These are phyloP conservation scores for Platalea minor DNA, from an alignment of 2,797 vertebrate species.

Conservation along the genomic window DNA sequence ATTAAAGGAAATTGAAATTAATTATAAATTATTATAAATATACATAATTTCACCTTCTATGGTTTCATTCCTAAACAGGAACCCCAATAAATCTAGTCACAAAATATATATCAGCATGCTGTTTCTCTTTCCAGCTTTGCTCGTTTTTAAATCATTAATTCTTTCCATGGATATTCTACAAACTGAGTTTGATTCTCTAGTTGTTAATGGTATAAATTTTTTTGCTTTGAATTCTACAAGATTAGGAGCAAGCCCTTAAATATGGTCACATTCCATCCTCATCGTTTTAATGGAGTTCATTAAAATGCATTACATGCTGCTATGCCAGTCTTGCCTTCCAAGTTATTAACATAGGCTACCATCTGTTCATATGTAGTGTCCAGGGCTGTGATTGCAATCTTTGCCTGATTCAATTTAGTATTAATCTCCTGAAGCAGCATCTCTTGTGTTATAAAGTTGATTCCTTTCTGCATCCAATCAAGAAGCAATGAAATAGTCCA, in stretches of 20 bases:
- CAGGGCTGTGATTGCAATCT: conserved; percentile 6
- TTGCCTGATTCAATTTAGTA: background rate
- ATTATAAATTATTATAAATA: background rate
- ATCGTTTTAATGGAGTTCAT: conserved; percentile 9
- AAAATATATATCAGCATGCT: background rate
- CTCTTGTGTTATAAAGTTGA: background rate
- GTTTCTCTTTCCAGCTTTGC: background rate
- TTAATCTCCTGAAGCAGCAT: conserved; percentile 30
- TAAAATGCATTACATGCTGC: conserved; percentile 32
- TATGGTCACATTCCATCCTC: background rate
- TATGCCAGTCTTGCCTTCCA: background rate
- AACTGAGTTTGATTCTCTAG: background rate
- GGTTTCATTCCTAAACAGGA: background rate
- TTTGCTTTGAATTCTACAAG: background rate
- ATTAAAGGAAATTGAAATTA: background rate
- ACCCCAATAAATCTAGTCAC: background rate
- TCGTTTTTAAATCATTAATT: background rate
- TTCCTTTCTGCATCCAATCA: background rate
- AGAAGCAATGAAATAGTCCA: background rate
- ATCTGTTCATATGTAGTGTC: conserved; percentile 32
- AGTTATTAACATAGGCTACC: background rate
- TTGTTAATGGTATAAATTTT: background rate
- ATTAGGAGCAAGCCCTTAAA: background rate
- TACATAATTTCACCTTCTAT: background rate
- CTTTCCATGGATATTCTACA: background rate